Percentiles rank a stretch among this genome's conserved stretches.
These are phyloP conservation scores for Chionis minor DNA, from an alignment of 2,113 vertebrate species.

Conservation along the genomic window DNA sequence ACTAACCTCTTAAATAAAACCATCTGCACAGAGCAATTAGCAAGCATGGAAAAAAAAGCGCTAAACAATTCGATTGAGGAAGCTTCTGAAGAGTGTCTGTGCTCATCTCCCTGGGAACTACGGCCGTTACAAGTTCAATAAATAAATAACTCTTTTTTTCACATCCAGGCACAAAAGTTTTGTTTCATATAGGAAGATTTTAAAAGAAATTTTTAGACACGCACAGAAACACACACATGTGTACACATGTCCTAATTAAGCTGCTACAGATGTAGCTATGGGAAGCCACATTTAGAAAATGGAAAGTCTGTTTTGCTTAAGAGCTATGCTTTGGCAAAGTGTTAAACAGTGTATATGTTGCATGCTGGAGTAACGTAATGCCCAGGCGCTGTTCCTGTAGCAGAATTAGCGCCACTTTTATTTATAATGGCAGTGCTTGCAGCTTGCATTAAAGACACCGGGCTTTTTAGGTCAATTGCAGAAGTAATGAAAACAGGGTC, in stretches of 20 bases:
- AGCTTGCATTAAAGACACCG: background rate
- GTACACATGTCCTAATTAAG: background rate
- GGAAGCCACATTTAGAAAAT: background rate
- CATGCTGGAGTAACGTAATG: background rate
- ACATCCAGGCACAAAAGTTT: background rate
- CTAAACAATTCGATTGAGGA: background rate
- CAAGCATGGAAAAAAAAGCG: background rate
- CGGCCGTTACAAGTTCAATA: background rate
- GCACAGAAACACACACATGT: background rate
- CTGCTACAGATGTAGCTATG: background rate
- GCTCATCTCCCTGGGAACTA: background rate
- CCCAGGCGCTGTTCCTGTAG: background rate
- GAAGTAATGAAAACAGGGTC: background rate
- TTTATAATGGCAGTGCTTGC: background rate
- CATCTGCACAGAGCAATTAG: constrained; percentile 4
- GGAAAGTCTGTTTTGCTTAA: background rate
- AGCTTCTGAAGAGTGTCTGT: background rate
- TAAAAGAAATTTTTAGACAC: background rate
- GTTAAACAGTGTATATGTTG: background rate
- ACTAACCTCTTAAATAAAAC: constrained; percentile 19
- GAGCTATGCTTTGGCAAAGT: background rate
- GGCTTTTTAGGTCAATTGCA: background rate
- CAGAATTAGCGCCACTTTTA: background rate
- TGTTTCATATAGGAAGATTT: background rate
- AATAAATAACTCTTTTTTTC: background rate